Conservation (phyloP, 1,140 invertebrate genomes). For the Gerris buenoi region DNA sequence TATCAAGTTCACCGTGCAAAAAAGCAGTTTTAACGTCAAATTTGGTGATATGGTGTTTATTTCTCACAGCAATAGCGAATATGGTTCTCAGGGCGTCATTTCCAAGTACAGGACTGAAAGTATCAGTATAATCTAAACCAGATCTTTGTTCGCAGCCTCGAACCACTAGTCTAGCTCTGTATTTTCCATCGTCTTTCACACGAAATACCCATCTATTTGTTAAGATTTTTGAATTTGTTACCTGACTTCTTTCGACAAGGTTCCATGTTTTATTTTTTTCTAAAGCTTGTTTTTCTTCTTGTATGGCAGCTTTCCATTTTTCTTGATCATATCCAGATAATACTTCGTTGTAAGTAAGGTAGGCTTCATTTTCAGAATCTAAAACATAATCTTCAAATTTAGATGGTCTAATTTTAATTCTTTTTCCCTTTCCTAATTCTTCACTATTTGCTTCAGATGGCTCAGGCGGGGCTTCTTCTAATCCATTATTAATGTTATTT, state of each 20-base stretch:
- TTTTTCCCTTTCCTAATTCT: too few relatives aligned
- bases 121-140: constrained; percentile 25
- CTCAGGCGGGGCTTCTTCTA: too few relatives aligned
- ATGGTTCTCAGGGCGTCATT: constrained; percentile 30
- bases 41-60: constrained; percentile 27
- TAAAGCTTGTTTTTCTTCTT: neutral
- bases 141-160: constrained; percentile 27
- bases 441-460: too few relatives aligned
- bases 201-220: constrained; percentile 16
- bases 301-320: neutral
- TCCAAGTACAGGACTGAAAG: constrained; percentile 27
- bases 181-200: constrained; percentile 12
- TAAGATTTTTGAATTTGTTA: constrained; percentile 10
- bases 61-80: constrained; percentile 26
- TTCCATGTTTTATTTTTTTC: constrained; percentile 17
- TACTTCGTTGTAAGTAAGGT: neutral
- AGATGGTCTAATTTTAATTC: neutral
- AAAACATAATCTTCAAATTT: neutral
- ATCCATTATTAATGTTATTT: too few relatives aligned
- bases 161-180: constrained; percentile 31
- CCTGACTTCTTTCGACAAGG: neutral
- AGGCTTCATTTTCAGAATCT: neutral
- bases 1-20: neutral
- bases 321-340: neutral
- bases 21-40: constrained; percentile 29